Conservation (phyloP, 2,888 invertebrate genomes). For the Neelides folsomi region DNA sequence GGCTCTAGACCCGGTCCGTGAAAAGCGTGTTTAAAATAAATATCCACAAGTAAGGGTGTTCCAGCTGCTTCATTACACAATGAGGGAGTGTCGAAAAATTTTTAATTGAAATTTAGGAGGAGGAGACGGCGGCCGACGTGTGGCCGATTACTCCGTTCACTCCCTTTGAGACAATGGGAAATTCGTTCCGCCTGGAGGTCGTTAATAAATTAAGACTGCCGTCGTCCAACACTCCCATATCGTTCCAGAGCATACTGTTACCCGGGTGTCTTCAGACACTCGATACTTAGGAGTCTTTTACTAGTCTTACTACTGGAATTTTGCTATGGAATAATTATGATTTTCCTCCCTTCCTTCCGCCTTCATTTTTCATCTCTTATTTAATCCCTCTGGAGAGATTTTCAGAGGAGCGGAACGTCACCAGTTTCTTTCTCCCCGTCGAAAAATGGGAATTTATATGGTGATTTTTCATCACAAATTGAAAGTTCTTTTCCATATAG, state of each 20-base stretch:
- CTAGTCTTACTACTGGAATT: neutral
- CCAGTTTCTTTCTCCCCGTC: conserved; percentile 3
- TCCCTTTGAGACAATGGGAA: too few relatives aligned
- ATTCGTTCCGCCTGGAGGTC: too few relatives aligned
- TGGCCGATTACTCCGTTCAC: too few relatives aligned
- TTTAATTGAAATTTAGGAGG: conserved; percentile 25
- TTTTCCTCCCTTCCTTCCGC: conserved; percentile 1
- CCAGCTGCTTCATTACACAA: conserved; percentile 23
- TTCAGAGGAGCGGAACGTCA: neutral
- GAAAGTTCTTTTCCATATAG: conserved; percentile 1
- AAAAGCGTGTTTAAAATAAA: too few relatives aligned
- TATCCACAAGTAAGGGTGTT: conserved; percentile 1
- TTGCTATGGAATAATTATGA: conserved; percentile 4
- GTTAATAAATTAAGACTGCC: too few relatives aligned
- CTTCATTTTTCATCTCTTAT: conserved; percentile 13
- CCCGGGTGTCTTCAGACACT: conserved; percentile 1
- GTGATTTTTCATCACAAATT: conserved; percentile 21
- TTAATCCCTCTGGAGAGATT: conserved; percentile 13
- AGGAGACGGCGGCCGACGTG: too few relatives aligned
- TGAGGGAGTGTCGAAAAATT: conserved; percentile 17
- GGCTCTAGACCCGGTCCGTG: too few relatives aligned
- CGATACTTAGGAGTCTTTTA: neutral
- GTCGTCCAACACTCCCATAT: conserved; percentile 16
- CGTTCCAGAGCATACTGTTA: conserved; percentile 4
- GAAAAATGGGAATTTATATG: conserved; percentile 19